A percentile compares a stretch with the other conserved stretches of the same genome.
Evolutionary conservation across 2,797 vertebrate genomes (phyloP).

Genomic region (Echeneis naucrates): DNA sequence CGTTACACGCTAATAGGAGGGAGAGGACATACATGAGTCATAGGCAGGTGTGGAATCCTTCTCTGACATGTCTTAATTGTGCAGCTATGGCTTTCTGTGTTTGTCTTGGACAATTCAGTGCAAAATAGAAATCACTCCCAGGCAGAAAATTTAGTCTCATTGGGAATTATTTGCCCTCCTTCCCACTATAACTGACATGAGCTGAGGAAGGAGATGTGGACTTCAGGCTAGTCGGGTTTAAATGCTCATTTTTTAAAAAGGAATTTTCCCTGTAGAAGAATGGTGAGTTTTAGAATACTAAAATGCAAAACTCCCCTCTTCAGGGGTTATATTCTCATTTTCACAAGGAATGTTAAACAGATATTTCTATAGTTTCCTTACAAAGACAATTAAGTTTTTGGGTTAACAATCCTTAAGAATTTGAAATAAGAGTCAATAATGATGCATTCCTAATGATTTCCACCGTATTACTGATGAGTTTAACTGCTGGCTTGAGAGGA

Average conservation of each 20-base stretch:
- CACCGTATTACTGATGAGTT: conserved; percentile 30
- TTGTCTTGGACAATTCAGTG: conserved; percentile 6
- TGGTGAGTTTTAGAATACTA: not conserved
- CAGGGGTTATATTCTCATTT: not conserved
- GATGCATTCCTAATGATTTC: conserved; percentile 14
- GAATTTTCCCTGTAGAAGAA: not conserved
- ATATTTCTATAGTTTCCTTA: not conserved
- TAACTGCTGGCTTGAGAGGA: conserved; percentile 8
- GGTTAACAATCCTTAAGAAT: not conserved
- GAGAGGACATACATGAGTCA: conserved; percentile 18
- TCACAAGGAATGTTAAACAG: not conserved
- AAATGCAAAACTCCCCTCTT: not conserved
- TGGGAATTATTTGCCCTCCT: conserved; percentile 10
- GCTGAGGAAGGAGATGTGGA: not conserved
- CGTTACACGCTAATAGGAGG: conserved; percentile 42
- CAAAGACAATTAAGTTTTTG: not conserved
- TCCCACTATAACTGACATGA: not conserved
- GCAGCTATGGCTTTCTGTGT: conserved; percentile 22
- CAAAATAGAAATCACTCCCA: conserved; percentile 6
- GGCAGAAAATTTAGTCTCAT: not conserved
- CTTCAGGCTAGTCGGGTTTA: not conserved
- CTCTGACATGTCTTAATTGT: conserved; percentile 53
- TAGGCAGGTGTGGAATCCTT: conserved; percentile 24
- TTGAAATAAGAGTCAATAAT: not conserved
- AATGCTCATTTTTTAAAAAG: not conserved